phyloP scores from a whole-genome alignment of 2,113 vertebrate species.

The Anarhynchus alexandrinus region DNA sequence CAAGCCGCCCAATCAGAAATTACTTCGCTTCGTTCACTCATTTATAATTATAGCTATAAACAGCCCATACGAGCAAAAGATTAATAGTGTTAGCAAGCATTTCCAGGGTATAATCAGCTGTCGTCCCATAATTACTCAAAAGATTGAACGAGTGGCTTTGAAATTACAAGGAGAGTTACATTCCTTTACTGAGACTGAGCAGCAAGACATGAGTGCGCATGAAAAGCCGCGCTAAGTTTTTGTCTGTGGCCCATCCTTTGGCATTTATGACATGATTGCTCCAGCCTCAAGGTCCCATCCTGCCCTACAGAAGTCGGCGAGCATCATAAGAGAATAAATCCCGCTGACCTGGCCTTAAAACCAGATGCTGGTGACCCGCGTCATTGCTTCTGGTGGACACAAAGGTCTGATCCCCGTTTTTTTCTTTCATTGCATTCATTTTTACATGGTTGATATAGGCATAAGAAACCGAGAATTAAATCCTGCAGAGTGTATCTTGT shows the following conservation, averaged over 20 bases:
- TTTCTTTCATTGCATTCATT: background rate
- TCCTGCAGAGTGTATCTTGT: background rate
- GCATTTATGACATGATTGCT: background rate
- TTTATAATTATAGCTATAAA: slow-evolving; percentile 39
- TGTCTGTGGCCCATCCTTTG: background rate
- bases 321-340: background rate
- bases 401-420: background rate
- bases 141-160: slow-evolving; percentile 18
- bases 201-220: background rate
- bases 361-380: background rate
- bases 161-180: slow-evolving; percentile 53
- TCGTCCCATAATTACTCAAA: slow-evolving; percentile 45
- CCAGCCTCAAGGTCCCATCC: background rate
- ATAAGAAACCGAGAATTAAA: slow-evolving; percentile 12
- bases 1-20: slow-evolving; percentile 9
- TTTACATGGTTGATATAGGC: background rate
- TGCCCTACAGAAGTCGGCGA: background rate
- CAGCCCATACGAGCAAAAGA: slow-evolving; percentile 19
- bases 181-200: slow-evolving; percentile 13
- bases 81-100: slow-evolving; percentile 46
- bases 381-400: background rate
- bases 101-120: slow-evolving; percentile 51
- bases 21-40: background rate
- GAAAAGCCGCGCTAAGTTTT: background rate
- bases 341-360: background rate